Conservation (phyloP, 2,797 vertebrate genomes). For the Rhincodon typus region DNA sequence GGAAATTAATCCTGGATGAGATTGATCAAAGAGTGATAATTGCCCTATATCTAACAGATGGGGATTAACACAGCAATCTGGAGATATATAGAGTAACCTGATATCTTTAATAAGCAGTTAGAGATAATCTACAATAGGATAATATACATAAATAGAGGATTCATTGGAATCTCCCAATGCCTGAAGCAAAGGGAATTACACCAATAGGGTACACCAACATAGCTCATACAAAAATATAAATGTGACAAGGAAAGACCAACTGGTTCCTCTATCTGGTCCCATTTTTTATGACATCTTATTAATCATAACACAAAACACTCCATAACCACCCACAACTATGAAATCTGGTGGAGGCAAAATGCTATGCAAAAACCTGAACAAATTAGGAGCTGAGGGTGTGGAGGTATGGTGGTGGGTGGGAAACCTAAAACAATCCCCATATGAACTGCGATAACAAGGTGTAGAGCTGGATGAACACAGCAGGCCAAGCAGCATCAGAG, state of each 20-base stretch:
- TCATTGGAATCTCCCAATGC: no score
- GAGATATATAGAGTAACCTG: not conserved
- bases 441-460: no score
- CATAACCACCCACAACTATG: not conserved
- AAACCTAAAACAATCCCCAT: not conserved
- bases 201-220: not conserved
- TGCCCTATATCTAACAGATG: not conserved
- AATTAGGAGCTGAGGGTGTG: not conserved
- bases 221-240: not conserved
- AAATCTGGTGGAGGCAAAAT: not conserved
- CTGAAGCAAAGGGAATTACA: not conserved
- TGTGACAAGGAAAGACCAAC: not conserved
- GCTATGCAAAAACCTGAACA: not conserved
- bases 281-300: not conserved
- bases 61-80: not conserved
- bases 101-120: not conserved
- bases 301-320: not conserved
- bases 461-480: no score
- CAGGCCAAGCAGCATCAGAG: no score
- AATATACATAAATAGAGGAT: not conserved
- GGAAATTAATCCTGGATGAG: slow-evolving; percentile 2
- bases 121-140: not conserved
- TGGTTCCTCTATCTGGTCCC: no score
- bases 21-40: slow-evolving; percentile 2
- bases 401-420: not conserved